Conservation (phyloP, 2,888 invertebrate genomes). For the Lagria hirta region DNA sequence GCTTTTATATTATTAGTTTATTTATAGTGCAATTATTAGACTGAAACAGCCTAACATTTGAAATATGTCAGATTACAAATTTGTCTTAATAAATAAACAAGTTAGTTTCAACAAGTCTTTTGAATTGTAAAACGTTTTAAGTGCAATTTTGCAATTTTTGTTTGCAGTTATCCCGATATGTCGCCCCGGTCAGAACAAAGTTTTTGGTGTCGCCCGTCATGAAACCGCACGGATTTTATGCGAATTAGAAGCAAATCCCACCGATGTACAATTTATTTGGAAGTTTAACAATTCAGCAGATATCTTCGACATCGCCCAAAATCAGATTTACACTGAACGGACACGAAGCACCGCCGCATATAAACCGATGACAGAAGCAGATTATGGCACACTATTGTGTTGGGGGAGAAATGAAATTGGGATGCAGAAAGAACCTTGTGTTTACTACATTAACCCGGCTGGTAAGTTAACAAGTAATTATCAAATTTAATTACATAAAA, state of each 20-base stretch:
- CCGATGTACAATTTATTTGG: slow-evolving; percentile 69
- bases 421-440: slow-evolving; percentile 70
- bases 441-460: slow-evolving; percentile 73
- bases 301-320: slow-evolving; percentile 67
- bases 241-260: slow-evolving; percentile 74
- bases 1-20: no score
- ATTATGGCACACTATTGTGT: slow-evolving; percentile 74
- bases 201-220: slow-evolving; percentile 72
- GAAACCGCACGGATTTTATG: slow-evolving; percentile 71
- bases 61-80: no score
- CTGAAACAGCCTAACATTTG: no score
- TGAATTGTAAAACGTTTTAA: no score
- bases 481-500: no score
- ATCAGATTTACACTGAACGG: slow-evolving; percentile 62
- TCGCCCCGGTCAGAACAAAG: slow-evolving; percentile 66
- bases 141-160: no score
- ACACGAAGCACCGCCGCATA: slow-evolving; percentile 67
- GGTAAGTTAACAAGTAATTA: slow-evolving; percentile 59
- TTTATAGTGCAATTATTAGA: no score
- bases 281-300: slow-evolving; percentile 76
- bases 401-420: slow-evolving; percentile 76
- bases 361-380: slow-evolving; percentile 71
- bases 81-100: no score
- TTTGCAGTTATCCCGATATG: slow-evolving; percentile 70
- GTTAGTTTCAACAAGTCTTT: background rate